Percentiles rank a stretch among this genome's conserved stretches.
phyloP scores from a whole-genome alignment of 2,113 vertebrate genomes.

The Pogonocichla stellata region DNA sequence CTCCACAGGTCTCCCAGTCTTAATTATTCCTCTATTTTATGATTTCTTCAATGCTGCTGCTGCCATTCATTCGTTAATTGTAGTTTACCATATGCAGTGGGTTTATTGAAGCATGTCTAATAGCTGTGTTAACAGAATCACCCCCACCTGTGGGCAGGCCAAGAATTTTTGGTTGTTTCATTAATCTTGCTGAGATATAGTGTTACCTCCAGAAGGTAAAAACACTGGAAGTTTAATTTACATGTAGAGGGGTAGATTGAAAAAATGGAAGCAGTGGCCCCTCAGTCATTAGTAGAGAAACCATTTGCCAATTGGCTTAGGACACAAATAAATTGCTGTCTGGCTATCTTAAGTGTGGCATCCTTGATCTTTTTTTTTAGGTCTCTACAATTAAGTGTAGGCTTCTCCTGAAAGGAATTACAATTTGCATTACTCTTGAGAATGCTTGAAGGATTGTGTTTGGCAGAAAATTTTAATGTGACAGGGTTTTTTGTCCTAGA shows the following conservation, averaged over 20 bases:
- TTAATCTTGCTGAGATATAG: neutral
- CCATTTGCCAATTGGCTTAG: neutral
- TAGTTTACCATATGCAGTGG: neutral
- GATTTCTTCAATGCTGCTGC: neutral
- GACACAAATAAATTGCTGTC: neutral
- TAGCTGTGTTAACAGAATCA: neutral
- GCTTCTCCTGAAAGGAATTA: neutral
- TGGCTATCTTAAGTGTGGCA: neutral
- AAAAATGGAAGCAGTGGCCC: neutral
- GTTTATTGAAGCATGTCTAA: neutral
- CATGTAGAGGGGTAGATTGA: neutral
- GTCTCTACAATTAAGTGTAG: neutral
- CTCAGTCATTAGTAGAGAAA: neutral
- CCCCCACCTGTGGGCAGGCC: neutral
- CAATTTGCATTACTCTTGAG: neutral
- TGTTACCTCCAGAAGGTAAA: neutral
- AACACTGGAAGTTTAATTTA: neutral
- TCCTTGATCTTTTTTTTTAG: neutral
- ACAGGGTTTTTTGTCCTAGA: neutral
- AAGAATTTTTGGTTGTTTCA: neutral
- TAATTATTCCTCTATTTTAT: neutral
- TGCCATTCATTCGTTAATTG: neutral
- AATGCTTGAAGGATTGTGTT: neutral
- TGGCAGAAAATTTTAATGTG: neutral
- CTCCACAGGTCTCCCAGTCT: neutral